phyloP scores from a whole-genome alignment of 2,888 invertebrate species.

The Drosophila anceps region DNA sequence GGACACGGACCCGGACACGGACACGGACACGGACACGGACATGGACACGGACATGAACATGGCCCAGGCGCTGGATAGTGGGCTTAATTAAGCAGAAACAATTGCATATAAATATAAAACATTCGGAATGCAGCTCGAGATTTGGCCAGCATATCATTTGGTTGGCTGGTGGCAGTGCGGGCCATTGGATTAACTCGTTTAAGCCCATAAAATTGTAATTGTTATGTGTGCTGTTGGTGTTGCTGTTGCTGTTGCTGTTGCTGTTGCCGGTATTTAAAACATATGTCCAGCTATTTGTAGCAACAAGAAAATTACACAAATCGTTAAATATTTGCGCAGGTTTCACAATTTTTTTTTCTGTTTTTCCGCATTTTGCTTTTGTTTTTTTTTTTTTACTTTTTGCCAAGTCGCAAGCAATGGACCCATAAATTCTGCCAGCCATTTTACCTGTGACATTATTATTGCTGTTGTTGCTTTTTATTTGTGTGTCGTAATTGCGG shows the following conservation, averaged over 20 bases:
- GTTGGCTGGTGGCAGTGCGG: constrained; percentile 20
- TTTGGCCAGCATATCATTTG: constrained; percentile 57
- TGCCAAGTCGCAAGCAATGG: constrained; percentile 45
- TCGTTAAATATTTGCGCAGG: constrained; percentile 77
- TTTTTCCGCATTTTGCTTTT: too few relatives aligned
- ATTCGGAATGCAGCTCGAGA: constrained; percentile 48
- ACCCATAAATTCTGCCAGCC: constrained; percentile 68
- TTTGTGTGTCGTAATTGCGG: constrained; percentile 78
- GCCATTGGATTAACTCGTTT: constrained; percentile 60
- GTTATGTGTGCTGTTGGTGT: constrained; percentile 29
- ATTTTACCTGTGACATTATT: constrained; percentile 81
- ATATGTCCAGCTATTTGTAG: constrained; percentile 77
- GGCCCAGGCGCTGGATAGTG: constrained; percentile 43
- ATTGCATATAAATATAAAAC: constrained; percentile 74
- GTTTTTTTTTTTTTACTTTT: constrained; percentile 6
- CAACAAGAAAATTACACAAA: constrained; percentile 81
- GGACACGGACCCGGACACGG: too few relatives aligned
- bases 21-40: constrained; percentile 45
- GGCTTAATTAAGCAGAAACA: constrained; percentile 79
- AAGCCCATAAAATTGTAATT: constrained; percentile 73
- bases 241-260: constrained; percentile 19
- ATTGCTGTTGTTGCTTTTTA: constrained; percentile 64
- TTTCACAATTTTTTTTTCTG: constrained; percentile 8
- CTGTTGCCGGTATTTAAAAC: constrained; percentile 55
- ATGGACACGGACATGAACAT: constrained; percentile 42